Base-by-base conservation (phyloP, 2,113 vertebrate genomes). In the Edolisoma coerulescens region DNA sequence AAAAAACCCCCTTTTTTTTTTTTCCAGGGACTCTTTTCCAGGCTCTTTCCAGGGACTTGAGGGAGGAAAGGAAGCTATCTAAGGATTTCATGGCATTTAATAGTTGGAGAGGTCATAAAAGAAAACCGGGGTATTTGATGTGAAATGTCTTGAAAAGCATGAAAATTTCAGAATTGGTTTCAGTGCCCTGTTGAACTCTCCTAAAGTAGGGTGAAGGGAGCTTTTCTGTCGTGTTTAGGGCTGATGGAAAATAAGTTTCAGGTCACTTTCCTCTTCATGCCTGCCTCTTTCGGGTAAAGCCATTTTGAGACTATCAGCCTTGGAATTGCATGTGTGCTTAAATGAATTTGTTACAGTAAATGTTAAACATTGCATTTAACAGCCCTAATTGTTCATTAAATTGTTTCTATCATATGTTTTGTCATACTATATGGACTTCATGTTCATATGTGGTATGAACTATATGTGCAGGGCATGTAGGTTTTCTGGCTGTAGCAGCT, bases 61-160 rank as follows among this genome's bases (percentile, higher is more conserved):
- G 32, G 42, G 30, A 81, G 44, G 41, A 84, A 84, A 63, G 44
- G 63, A 67, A 83, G 28, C n/a, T 52, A 17, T 45, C 45, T 50
- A 71, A 71, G 45, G 44, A 50, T 89, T 93, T 75, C 30, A 63
- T 75, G 41, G 41, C 1, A 7, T 27, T 84, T 75, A 28, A 9
- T 42, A 59, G 37, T 19, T 79, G 45, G 52, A 83, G 56, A 59
- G 18, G 32, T 88, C 60, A 50, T 84, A 56, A 69, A 81, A 91
- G 42, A 32, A 56, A 39, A 60, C 4, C 26, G 17, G 59, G 30
- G 9, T 44, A 37, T 81, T 95, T 90, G 35, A 91, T 89, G 27
- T 64, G 78, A 94, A 87, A 70, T 88, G 27, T 49, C 35, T 83
- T 97, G 93, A 96, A 80, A 85, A 89, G 71, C 47, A 26, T 90